Percentiles rank a stretch among this genome's conserved stretches.
phyloP scores from a whole-genome alignment of 2,888 invertebrate species.

The Lobophora halterata region DNA sequence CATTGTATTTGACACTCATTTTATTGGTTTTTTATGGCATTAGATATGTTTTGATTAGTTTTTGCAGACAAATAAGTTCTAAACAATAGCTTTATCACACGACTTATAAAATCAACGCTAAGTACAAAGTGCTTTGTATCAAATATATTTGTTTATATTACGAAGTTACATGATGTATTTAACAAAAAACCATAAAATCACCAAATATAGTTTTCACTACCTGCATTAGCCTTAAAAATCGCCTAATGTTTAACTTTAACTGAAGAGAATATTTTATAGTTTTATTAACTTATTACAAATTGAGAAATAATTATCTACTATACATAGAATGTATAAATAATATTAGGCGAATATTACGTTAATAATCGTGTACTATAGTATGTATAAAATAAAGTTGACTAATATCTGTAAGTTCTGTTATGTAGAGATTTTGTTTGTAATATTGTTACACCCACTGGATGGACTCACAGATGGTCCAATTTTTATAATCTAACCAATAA shows the following conservation, averaged over 20 bases:
- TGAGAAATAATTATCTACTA: constrained; percentile 74
- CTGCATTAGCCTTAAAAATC: constrained; percentile 77
- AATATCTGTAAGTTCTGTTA: constrained; percentile 80
- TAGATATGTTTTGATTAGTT: constrained; percentile 3
- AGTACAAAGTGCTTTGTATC: constrained; percentile 77
- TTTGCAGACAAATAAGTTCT: constrained; percentile 2
- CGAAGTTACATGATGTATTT: constrained; percentile 60
- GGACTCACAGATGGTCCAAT: constrained; percentile 78
- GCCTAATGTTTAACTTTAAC: constrained; percentile 77
- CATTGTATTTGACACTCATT: not conserved
- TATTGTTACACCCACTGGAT: constrained; percentile 76
- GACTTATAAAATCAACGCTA: constrained; percentile 43
- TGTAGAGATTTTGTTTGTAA: constrained; percentile 81
- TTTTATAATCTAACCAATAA: constrained; percentile 81
- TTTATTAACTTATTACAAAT: constrained; percentile 81
- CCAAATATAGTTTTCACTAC: constrained; percentile 78
- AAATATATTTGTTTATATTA: constrained; percentile 43
- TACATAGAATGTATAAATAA: constrained; percentile 78
- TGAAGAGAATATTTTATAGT: constrained; percentile 79
- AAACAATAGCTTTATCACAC: constrained; percentile 16
- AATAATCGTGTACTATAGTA: constrained; percentile 77
- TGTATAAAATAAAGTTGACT: constrained; percentile 81
- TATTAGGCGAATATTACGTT: constrained; percentile 75
- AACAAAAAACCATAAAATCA: constrained; percentile 62
- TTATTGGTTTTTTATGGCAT: not conserved